These are phyloP conservation scores for Diceros bicornis DNA, from an alignment of 2,797 vertebrate species.

Conservation along the genomic window DNA sequence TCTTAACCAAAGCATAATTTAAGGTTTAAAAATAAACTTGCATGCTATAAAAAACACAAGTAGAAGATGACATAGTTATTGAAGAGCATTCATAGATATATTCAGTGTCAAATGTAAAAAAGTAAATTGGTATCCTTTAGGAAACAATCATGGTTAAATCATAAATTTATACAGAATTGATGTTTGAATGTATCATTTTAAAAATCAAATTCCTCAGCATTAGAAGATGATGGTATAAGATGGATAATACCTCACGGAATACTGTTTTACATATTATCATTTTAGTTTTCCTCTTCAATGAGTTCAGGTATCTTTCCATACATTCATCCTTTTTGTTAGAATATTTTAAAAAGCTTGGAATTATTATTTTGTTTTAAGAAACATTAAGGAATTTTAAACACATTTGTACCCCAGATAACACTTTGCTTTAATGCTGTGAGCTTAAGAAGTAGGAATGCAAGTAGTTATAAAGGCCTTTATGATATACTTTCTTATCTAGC, in stretches of 20 bases:
- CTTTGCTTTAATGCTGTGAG: background rate
- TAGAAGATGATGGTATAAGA: background rate
- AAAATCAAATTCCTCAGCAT: slow-evolving; percentile 6
- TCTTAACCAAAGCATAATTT: slow-evolving; percentile 66
- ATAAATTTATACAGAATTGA: background rate
- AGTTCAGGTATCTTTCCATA: background rate
- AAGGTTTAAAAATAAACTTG: slow-evolving; percentile 73
- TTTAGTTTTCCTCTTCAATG: background rate
- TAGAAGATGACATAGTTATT: slow-evolving; percentile 50
- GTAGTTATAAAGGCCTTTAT: background rate
- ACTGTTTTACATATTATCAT: background rate
- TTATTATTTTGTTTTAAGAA: slow-evolving; percentile 1
- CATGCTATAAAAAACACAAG: slow-evolving; percentile 52
- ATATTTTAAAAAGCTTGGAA: background rate
- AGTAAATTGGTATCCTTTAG: background rate
- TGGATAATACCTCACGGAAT: background rate
- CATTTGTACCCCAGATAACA: background rate
- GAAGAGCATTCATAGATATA: slow-evolving; percentile 3
- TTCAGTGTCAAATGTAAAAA: background rate
- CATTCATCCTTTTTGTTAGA: background rate
- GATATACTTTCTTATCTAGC: background rate
- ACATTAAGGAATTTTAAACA: background rate
- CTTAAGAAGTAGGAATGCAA: background rate
- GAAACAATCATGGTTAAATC: slow-evolving; percentile 24
- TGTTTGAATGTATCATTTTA: background rate